Evolutionary conservation across 2,797 vertebrate genomes (phyloP), one percentile per base, ranked within the genome.

Genomic region (Oryzias sinensis): DNA sequence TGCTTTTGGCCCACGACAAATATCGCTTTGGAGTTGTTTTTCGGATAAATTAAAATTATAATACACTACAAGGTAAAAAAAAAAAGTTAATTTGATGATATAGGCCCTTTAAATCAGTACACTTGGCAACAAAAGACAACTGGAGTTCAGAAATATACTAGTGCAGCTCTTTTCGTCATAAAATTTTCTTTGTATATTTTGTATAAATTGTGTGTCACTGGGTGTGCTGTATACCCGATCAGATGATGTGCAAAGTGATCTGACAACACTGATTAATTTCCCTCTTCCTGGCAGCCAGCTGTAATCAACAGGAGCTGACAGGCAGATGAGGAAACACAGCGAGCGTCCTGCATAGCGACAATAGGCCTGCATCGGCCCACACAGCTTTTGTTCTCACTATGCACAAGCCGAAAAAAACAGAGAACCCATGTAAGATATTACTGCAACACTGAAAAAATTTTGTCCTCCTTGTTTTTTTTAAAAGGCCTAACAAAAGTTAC

Each of bases 291-390:
- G 80, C 71, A 83, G 79, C 79, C 80, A 87, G 83, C 81, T 86
- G 86, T 87, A 86, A 89, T 83, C 84, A 88, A 85, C 83, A 71
- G 81, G 81, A 83, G 81, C 71, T 76, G 83, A 80, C 74, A 86
- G 83, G 79, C 80, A 86, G 80, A 84, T 81, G 81, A 85, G 76
- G 79, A 87, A 79, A 84, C 81, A 79, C 81, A 84, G 79, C 76
- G 51, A 79, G 81, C 13, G 40, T 81, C 73, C 69, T 81, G 70
- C 65, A 66, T 64, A 56, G 74, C 68, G 74, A 80, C 80, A 79
- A 75, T 62, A 66, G 54, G 80, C 58, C 73, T 76, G 59, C n/a
- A 24, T 52, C 17, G 47, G 50, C 67, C 71, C 53, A 65, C 71
- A 67, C 49, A 65, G 69, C 65, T 67, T 75, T 81, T 77, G 71